Percentiles rank a stretch among this genome's conserved stretches.
These are phyloP conservation scores for Oreonectes daqikongensis DNA, from an alignment of 2,797 vertebrate genomes.

Conservation along the genomic window DNA sequence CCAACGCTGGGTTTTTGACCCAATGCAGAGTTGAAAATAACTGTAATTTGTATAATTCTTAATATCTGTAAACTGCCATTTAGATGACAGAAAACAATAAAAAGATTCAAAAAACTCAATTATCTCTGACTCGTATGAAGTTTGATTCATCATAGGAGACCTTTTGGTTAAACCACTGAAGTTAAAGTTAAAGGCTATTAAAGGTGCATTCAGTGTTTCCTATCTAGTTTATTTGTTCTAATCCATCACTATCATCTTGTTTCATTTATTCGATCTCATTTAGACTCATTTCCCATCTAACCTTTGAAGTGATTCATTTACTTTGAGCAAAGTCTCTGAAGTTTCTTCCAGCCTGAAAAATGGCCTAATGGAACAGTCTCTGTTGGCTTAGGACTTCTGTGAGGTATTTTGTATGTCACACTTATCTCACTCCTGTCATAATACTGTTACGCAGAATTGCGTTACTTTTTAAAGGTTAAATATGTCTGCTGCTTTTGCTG, in stretches of 20 bases:
- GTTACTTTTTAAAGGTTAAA: conserved; percentile 39
- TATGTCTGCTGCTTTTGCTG: conserved; percentile 14
- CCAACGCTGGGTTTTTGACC: no score
- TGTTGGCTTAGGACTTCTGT: neutral
- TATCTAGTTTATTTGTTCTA: neutral
- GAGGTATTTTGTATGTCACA: neutral
- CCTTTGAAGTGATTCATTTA: neutral
- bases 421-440: neutral
- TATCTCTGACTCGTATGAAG: neutral
- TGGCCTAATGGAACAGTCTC: neutral
- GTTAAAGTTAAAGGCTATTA: conserved; percentile 5
- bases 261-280: neutral
- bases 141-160: conserved; percentile 13
- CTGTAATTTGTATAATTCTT: conserved; percentile 9
- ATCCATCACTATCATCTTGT: conserved; percentile 7
- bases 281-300: neutral
- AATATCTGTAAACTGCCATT: conserved; percentile 12
- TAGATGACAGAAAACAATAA: conserved; percentile 13
- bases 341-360: neutral
- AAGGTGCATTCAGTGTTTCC: neutral
- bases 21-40: no score
- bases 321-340: neutral
- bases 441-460: neutral
- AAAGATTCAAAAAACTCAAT: neutral
- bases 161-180: neutral